Base-by-base conservation (phyloP, 2,113 vertebrate genomes). In the Sander lucioperca region DNA sequence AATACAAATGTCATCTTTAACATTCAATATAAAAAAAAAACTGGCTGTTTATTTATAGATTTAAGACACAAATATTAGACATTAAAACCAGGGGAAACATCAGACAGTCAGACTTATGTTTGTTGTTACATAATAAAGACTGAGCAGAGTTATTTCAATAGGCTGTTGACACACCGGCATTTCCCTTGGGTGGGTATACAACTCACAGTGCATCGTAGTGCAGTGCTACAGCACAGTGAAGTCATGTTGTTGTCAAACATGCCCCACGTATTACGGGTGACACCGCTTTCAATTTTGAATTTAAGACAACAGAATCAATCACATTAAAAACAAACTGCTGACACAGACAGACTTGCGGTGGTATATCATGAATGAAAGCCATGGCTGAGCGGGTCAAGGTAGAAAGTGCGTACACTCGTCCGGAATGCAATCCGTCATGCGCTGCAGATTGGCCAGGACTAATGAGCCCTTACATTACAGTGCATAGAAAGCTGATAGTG, bases 301-400 rank as follows among this genome's bases (percentile, higher is more conserved):
- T 85, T 78, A 90, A 86, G 90, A 75, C 90, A 87, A 80, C 69
- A 78, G n/a, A 87, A 90, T 91, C 72, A 84, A 88, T 88, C 87
- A 84, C 33, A 83, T 76, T 85, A 75, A 76, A 91, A 86, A 68
- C 62, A 85, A 88, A 88, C 79, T 72, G 89, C 83, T 87, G 81
- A 90, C 83, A 80, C 53, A 58, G 50, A 82, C 64, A 36, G 56
- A 84, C 70, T 21, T 19, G 61, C 6, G n/a, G 76, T 30, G 18
- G 62, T 78, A 18, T 36, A 70, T 87, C 56, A 69, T 76, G 58
- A 84, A 63, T 14, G 77, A 86, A 76, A 71, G 66, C 58, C 62
- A 61, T 5, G 23, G 62, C 82, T 67, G 86, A 87, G 66, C 9
- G 15, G 79, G 88, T 84, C 84, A 90, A 87, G 80, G 90, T 85